Base-by-base conservation (phyloP, 2,113 vertebrate species). In the Sphaerodactylus townsendi region DNA sequence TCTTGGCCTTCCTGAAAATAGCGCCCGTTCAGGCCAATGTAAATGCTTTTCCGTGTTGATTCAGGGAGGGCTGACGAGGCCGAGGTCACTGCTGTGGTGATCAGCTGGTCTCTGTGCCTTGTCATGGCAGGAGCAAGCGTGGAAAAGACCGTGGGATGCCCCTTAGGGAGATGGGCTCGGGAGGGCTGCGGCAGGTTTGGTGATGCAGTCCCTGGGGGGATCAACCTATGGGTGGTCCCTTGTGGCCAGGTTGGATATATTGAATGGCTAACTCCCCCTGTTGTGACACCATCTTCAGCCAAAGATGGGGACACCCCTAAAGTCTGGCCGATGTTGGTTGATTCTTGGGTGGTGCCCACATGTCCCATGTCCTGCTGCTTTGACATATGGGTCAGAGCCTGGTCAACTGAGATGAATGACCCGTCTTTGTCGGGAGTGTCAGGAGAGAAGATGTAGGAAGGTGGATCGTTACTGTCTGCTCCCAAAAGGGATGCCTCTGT, bases 21-120 rank as follows among this genome's bases (percentile, higher is more conserved):
- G 35, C 95, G 94, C 28, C 96, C 96, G 0, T 96, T 96, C 72
- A 96, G 56, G 0, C 95, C 94, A 0, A 92, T 37, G 3, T 89
- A 92, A 85, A 91, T 59, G 6, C 89, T 93, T 41, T 41, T 79
- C 70, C 35, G 79, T 0, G 81, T 86, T 2, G 68, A 0, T 0
- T 0, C 13, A 48, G 91, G 70, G 33, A 46, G 14, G 1, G 0
- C 0, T 5, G 0, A 37, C 2, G 7, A 30, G 1, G 73, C 33
- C 8, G 85, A 83, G 69, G 87, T 19, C 0, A 8, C 33, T 10
- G 76, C 62, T 0, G 44, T 6, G 41, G 69, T 5, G 4, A 28
- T 2, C 1, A 15, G 17, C 6, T n/a, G 46, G 11, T 28, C 35
- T 21, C 35, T 44, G 1, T 23, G 59, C 21, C 15, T 3, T 2